Base-by-base conservation (phyloP, 2,888 invertebrate species). In the Nesidiocoris tenuis region DNA sequence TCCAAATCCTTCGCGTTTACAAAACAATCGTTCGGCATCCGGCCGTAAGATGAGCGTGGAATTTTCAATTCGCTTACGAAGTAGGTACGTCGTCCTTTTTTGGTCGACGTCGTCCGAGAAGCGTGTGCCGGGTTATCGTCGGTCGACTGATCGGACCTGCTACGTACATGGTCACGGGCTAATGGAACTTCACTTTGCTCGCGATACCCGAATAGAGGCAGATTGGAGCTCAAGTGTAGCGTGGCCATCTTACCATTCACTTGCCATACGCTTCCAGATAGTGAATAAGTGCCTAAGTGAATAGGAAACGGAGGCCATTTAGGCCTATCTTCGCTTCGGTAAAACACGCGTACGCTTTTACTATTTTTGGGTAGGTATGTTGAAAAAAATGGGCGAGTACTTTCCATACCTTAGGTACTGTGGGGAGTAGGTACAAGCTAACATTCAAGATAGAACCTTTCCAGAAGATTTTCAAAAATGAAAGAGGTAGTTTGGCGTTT, bases 121-220 rank as follows among this genome's bases (percentile, higher is more conserved):
- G 39, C 39, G 39, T 39, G 39, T 39, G 39, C 39, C 39, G 12
- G 39, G 39, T 39, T 39, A 39, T 39, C 39, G 39, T 39, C 39
- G 12, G 39, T 12, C 39, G 39, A 39, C 39, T 39, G 39, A 39
- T 39, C 39, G 39, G 39, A 3, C 39, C 12, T 12, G 12, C 5
- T 39, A 39, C 72, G 61, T 54, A 72, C 25, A 72, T 72, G 72
- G 72, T 72, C 72, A 72, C 24, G 61, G 54, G 61, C 72, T 72
- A 72, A 72, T 72, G 72, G 72, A 72, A 72, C 72, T 61, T 54
- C 72, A 72, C 72, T 72, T 61, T 63, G 72, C 63, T 72, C 63
- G 61, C 55, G 72, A 72, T 72, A 72, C 63, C 72, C 39, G 24
- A 71, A 39, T 7, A 24, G 19, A 24, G 57, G 16, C 16, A 39